Conservation (phyloP, 2,888 invertebrate species). For the Anoplius nigerrimus region DNA sequence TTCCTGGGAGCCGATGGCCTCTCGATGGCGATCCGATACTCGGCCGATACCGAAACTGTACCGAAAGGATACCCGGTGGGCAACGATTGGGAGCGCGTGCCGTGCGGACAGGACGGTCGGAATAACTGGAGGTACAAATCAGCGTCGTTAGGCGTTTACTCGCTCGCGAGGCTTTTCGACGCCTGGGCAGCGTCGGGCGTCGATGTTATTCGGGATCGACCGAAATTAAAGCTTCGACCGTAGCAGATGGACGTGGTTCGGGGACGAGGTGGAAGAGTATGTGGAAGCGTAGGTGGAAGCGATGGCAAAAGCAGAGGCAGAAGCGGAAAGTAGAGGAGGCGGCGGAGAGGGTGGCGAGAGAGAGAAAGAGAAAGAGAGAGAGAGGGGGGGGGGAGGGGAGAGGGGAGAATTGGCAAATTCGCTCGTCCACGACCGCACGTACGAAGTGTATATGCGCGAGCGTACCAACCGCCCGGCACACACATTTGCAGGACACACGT, state of each 20-base stretch:
- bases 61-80: too few relatives aligned
- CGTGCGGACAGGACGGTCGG: neutral
- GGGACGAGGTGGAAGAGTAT: neutral
- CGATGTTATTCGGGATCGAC: conserved; percentile 35
- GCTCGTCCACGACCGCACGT: conserved; percentile 24
- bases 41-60: too few relatives aligned
- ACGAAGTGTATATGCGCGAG: conserved; percentile 15
- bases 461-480: neutral
- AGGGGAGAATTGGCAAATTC: conserved; percentile 30
- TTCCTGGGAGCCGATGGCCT: too few relatives aligned
- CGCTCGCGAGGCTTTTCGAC: conserved; percentile 8
- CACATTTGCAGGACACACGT: neutral
- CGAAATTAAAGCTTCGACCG: conserved; percentile 35
- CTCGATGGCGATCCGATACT: too few relatives aligned
- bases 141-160: neutral
- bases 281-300: neutral
- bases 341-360: too few relatives aligned
- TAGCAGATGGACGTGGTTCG: conserved; percentile 2
- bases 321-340: too few relatives aligned
- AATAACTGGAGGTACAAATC: conserved; percentile 10
- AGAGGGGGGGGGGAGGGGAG: conserved; percentile 17
- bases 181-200: conserved; percentile 19
- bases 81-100: neutral
- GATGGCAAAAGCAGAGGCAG: conserved; percentile 2
- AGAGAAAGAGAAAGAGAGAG: conserved; percentile 13